Base-by-base conservation (phyloP, 2,888 invertebrate genomes). In the Aporophyla lueneburgensis region DNA sequence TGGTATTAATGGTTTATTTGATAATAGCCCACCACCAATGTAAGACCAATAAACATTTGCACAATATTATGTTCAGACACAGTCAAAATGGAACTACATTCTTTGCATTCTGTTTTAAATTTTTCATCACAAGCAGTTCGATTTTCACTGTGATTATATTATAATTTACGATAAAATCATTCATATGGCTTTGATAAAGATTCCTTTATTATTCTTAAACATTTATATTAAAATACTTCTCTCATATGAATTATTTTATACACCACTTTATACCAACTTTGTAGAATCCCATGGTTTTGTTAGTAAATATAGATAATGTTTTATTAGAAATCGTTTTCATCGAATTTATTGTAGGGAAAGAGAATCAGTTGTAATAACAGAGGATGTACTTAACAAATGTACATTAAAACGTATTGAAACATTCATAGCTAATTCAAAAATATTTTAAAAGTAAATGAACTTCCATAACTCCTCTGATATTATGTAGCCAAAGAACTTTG, bases 401-500 rank as follows among this genome's bases (percentile, higher is more conserved):
- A 78, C 63, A 81, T 81, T 74, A 75, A 61, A 49, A 68, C 59
- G 62, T 61, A 73, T 72, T 80, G 56, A 80, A 33, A 75, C 81
- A 82, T 79, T 86, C 74, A 77, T 77, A 73, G 72, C 71, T 74
- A 74, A 84, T 69, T 65, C 70, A 72, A 80, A 80, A 76, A 85
- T 84, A 84, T 88, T 76, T 81, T 80, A 81, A 79, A 89, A 84
- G 80, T 81, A 82, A 82, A 84, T 68, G 69, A 85, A 85, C 81
- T 87, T 76, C 58, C 43, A 76, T 82, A 84, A 86, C 85, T 91
- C 91, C 92, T 91, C 92, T 93, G 92, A 93, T 93, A 91, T 93
- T 92, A 92, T 93, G 91, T 84, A 86, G 91, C 91, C 92, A 92
- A 92, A 91, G 91, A 91, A 90, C 84, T 88, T 91, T 82, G 89